Evolutionary conservation across 92 coral and sea anemone species (phyloP).

Genomic region (Phymanthus crucifer): DNA sequence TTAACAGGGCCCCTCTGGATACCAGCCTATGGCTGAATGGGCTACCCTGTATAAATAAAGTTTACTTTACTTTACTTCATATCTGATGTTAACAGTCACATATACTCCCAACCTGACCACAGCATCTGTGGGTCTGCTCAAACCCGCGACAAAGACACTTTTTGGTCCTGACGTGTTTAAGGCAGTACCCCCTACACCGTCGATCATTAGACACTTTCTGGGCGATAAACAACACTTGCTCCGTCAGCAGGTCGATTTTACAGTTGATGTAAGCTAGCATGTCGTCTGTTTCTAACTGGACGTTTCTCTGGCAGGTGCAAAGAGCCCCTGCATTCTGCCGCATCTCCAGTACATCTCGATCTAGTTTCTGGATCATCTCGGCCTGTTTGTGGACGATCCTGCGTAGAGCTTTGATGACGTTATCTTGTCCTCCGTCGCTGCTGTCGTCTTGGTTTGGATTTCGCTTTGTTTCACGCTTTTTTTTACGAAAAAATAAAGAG

Average conservation of each 20-base stretch:
- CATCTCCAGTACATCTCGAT: slow-evolving; percentile 38
- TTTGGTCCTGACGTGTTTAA: slow-evolving; percentile 79
- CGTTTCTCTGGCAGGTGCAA: slow-evolving; percentile 16
- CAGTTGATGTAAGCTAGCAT: slow-evolving; percentile 53
- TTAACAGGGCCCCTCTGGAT: no score
- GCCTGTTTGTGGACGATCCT: slow-evolving; percentile 64
- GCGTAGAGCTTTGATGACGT: slow-evolving; percentile 37
- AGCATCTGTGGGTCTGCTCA: slow-evolving; percentile 83
- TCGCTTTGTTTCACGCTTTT: neutral
- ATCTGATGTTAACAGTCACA: slow-evolving; percentile 72
- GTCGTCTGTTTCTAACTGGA: slow-evolving; percentile 34
- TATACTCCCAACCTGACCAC: slow-evolving; percentile 77
- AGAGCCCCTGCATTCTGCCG: slow-evolving; percentile 13
- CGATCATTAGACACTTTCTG: slow-evolving; percentile 45
- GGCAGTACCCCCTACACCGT: slow-evolving; percentile 73
- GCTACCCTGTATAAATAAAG: neutral
- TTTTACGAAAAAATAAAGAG: neutral
- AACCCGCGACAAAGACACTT: slow-evolving; percentile 94
- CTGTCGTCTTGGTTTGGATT: slow-evolving; percentile 15
- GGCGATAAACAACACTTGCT: slow-evolving; percentile 45
- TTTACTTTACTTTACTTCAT: neutral
- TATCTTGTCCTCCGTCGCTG: slow-evolving; percentile 24
- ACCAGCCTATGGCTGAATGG: no score
- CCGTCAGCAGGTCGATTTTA: slow-evolving; percentile 50
- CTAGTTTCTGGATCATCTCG: slow-evolving; percentile 52